A percentile compares a stretch with the other conserved stretches of the same genome.
Conservation (phyloP, 2,797 vertebrate species). For the Anabacerthia variegaticeps region DNA sequence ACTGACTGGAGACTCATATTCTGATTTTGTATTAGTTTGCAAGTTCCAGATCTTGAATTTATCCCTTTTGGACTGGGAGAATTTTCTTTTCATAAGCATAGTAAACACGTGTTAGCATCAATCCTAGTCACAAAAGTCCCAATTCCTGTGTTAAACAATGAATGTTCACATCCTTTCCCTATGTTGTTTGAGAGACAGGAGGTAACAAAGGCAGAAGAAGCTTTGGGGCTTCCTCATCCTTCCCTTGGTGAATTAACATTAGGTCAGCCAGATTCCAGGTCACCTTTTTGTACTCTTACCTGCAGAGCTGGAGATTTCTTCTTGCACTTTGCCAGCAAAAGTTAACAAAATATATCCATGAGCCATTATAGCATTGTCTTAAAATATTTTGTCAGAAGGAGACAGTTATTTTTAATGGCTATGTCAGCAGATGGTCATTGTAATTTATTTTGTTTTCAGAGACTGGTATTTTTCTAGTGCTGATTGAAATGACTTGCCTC, state of each 20-base stretch:
- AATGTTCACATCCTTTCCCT: accelerated
- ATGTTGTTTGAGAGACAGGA: background rate
- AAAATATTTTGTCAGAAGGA: background rate
- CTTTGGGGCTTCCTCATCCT: background rate
- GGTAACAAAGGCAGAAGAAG: background rate
- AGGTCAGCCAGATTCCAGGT: background rate
- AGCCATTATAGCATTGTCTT: background rate
- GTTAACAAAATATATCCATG: background rate
- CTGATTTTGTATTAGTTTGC: background rate
- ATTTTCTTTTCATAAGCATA: background rate
- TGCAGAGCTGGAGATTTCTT: background rate
- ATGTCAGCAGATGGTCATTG: background rate
- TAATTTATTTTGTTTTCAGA: constrained; percentile 1
- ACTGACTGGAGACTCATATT: background rate
- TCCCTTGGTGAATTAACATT: background rate
- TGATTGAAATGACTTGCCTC: background rate
- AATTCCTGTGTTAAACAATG: background rate
- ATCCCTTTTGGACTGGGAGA: background rate
- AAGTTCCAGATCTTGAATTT: background rate
- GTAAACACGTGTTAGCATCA: accelerated
- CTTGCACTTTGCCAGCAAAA: background rate
- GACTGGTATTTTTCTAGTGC: background rate
- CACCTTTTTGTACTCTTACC: background rate
- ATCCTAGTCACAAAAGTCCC: background rate
- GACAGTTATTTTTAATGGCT: background rate